Conservation (phyloP, 1,140 invertebrate genomes). For the Drosophila busckii region DNA sequence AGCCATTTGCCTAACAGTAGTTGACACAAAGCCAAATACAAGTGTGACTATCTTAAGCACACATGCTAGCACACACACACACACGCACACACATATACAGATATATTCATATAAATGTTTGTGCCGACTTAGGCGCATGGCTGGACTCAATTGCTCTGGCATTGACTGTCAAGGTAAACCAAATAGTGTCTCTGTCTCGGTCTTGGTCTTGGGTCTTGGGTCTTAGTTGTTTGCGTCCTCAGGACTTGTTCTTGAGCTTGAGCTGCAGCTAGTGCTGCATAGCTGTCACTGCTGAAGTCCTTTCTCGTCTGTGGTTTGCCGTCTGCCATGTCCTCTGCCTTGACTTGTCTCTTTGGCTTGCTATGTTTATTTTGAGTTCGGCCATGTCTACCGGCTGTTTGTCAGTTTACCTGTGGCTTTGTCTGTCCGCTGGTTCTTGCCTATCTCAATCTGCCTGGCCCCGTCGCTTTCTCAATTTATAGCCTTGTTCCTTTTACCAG, state of each 20-base stretch:
- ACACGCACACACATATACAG: neutral
- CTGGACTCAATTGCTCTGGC: slow-evolving; percentile 64
- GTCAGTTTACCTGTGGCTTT: slow-evolving; percentile 43
- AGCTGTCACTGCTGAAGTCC: neutral
- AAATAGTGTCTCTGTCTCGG: slow-evolving; percentile 33
- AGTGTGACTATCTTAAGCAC: slow-evolving; percentile 18
- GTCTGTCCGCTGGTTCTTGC: too few species aligned
- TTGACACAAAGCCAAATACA: slow-evolving; percentile 39
- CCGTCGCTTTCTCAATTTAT: too few species aligned
- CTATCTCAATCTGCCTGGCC: too few species aligned
- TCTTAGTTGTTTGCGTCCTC: neutral
- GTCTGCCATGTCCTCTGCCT: slow-evolving; percentile 24
- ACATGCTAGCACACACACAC: slow-evolving; percentile 1
- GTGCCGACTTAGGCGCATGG: slow-evolving; percentile 9
- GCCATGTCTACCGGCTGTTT: slow-evolving; percentile 48
- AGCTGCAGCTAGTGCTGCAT: slow-evolving; percentile 22
- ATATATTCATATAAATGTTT: neutral
- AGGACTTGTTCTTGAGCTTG: slow-evolving; percentile 21
- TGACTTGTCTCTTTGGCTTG: slow-evolving; percentile 41
- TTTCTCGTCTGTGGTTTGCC: too few species aligned
- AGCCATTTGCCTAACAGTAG: slow-evolving; percentile 20
- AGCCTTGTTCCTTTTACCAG: too few species aligned
- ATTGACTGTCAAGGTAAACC: slow-evolving; percentile 63
- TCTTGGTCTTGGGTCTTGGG: slow-evolving; percentile 33
- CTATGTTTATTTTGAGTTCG: slow-evolving; percentile 53